Evolutionary conservation across 2,797 vertebrate species (phyloP).

Genomic region (Orientallactaga sibirica): DNA sequence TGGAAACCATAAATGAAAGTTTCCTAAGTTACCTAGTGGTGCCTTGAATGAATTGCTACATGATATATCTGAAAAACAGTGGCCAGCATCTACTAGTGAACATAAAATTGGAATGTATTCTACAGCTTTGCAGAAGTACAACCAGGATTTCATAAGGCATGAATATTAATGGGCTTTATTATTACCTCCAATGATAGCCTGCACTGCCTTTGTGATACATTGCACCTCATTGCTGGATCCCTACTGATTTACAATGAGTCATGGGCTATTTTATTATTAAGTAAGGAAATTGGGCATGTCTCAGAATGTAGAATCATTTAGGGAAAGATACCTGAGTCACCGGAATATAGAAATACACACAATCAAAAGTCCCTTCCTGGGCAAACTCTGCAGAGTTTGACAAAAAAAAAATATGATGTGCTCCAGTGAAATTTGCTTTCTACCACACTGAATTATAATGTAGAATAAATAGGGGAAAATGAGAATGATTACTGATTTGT

Average conservation of each 20-base stretch:
- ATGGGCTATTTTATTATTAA: conserved; percentile 77
- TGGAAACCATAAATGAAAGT: conserved; percentile 22
- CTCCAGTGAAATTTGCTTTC: conserved; percentile 42
- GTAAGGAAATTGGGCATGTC: conserved; percentile 74
- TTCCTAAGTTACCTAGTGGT: conserved; percentile 52
- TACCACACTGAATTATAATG: conserved; percentile 58
- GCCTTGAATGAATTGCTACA: conserved; percentile 56
- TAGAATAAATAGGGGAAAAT: conserved; percentile 57
- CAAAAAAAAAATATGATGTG: conserved; percentile 64
- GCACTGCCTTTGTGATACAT: conserved; percentile 66
- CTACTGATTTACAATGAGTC: conserved; percentile 75
- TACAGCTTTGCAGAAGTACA: conserved; percentile 62
- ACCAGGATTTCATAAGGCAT: conserved; percentile 72
- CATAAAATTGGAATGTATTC: conserved; percentile 71
- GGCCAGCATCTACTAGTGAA: conserved; percentile 56
- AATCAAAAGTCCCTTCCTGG: conserved; percentile 62
- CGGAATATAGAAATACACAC: conserved; percentile 71
- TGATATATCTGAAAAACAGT: conserved; percentile 58
- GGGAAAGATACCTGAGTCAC: conserved; percentile 71
- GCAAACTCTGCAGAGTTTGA: conserved; percentile 62
- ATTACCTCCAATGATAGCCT: conserved; percentile 76
- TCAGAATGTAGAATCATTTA: conserved; percentile 75
- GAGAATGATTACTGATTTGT: conserved; percentile 46
- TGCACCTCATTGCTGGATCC: conserved; percentile 66
- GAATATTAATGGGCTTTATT: conserved; percentile 77